Conservation (phyloP, 2,888 invertebrate species). For the Melangyna quadrimaculata region DNA sequence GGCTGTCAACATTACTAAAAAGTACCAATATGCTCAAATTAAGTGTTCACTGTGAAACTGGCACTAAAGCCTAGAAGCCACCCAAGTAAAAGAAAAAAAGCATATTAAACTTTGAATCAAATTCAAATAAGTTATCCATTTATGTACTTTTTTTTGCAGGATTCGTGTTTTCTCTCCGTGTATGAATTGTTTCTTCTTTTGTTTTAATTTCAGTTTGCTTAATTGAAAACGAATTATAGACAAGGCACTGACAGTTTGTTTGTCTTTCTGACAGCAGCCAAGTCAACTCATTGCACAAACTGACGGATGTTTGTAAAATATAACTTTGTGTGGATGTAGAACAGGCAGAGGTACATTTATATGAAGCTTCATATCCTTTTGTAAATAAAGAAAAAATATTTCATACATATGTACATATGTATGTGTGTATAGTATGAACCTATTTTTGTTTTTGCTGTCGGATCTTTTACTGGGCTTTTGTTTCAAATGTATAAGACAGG, state of each 20-base stretch:
- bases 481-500: constrained; percentile 19
- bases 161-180: neutral
- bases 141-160: too few species aligned
- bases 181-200: neutral
- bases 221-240: constrained; percentile 65
- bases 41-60: too few species aligned
- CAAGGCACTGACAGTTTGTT: constrained; percentile 30
- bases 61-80: too few species aligned
- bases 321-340: neutral
- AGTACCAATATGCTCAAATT: too few species aligned
- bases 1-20: too few species aligned
- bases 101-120: too few species aligned
- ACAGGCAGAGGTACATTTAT: too few species aligned
- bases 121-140: too few species aligned
- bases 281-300: constrained; percentile 46
- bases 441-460: neutral
- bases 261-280: constrained; percentile 48
- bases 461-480: neutral
- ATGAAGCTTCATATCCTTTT: neutral
- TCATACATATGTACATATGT: too few species aligned
- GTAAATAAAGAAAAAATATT: neutral
- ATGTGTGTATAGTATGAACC: too few species aligned
- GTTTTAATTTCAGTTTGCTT: constrained; percentile 35
- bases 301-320: constrained; percentile 24
- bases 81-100: too few species aligned